Evolutionary conservation across 2,888 invertebrate genomes (phyloP).

Genomic region (Falcaria lacertinaria): DNA sequence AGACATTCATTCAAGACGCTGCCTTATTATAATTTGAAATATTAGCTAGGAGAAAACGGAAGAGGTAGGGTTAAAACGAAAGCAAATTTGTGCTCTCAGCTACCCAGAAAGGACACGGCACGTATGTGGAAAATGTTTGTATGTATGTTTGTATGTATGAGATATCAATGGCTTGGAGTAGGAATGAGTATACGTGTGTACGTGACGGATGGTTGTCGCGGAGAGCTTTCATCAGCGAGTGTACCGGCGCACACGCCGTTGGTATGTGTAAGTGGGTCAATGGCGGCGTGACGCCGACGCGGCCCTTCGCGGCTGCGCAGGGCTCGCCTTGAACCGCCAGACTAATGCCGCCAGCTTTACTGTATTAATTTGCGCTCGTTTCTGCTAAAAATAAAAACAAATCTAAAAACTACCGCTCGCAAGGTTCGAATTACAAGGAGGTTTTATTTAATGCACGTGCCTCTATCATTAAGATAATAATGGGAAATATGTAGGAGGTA

Average conservation of each 20-base stretch:
- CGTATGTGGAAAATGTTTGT: background rate
- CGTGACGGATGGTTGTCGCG: conserved; percentile 45
- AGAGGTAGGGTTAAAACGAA: too few relatives aligned
- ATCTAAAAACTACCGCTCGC: conserved; percentile 6
- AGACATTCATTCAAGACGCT: too few relatives aligned
- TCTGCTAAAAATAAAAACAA: conserved; percentile 55
- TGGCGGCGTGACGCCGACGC: conserved; percentile 73
- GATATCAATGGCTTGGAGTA: background rate
- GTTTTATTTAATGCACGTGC: background rate
- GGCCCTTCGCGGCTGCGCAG: conserved; percentile 69
- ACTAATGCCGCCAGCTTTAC: conserved; percentile 50
- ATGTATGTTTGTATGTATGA: background rate
- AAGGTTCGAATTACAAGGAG: background rate
- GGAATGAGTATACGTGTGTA: conserved; percentile 52
- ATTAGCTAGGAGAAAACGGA: too few relatives aligned
- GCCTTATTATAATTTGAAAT: too few relatives aligned
- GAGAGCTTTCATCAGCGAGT: conserved; percentile 62
- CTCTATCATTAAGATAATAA: background rate
- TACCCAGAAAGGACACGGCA: background rate
- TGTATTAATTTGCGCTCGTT: conserved; percentile 66
- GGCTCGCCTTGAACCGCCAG: conserved; percentile 74
- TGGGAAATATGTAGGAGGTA: too few relatives aligned
- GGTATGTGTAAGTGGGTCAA: conserved; percentile 70
- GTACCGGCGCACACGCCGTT: conserved; percentile 65
- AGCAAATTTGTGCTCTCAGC: too few relatives aligned